These are phyloP conservation scores for Theocolax elegans DNA, from an alignment of 1,140 invertebrate species.

Conservation along the genomic window DNA sequence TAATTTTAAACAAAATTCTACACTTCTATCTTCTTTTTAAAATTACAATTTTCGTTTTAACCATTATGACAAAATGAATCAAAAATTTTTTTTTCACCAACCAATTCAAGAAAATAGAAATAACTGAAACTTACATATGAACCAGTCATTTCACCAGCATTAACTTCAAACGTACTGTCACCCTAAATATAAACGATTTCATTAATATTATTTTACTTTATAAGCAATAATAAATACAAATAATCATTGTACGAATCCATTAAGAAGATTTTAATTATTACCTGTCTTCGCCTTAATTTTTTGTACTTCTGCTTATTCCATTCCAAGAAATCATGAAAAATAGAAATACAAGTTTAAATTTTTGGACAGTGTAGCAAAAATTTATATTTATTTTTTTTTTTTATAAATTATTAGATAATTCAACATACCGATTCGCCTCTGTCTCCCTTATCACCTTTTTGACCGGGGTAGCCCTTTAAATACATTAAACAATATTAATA, in stretches of 20 bases:
- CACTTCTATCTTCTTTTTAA: too few species aligned
- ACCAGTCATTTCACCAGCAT: conserved; percentile 73
- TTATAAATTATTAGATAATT: conserved; percentile 1
- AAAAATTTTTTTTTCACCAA: too few species aligned
- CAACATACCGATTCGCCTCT: conserved; percentile 90
- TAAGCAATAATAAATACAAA: too few species aligned
- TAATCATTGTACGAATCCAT: background rate
- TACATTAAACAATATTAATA: background rate
- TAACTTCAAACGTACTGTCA: conserved; percentile 80
- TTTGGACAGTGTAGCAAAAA: background rate
- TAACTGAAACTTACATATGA: conserved; percentile 69
- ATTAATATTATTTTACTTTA: conserved; percentile 54
- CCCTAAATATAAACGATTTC: conserved; percentile 73
- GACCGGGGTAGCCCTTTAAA: conserved; percentile 85
- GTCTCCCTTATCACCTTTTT: conserved; percentile 90
- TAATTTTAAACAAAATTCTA: too few species aligned
- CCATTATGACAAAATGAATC: too few species aligned
- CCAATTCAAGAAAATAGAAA: too few species aligned
- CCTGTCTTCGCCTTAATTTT: conserved; percentile 89
- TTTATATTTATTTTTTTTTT: background rate
- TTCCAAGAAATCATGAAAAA: conserved; percentile 56
- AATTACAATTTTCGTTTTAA: too few species aligned
- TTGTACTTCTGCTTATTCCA: conserved; percentile 82
- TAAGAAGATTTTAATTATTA: conserved; percentile 60
- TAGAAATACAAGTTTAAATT: conserved; percentile 49